A percentile compares a stretch with the other conserved stretches of the same genome.
phyloP scores from a whole-genome alignment of 2,888 invertebrate genomes.

The Drosophila quinaria region DNA sequence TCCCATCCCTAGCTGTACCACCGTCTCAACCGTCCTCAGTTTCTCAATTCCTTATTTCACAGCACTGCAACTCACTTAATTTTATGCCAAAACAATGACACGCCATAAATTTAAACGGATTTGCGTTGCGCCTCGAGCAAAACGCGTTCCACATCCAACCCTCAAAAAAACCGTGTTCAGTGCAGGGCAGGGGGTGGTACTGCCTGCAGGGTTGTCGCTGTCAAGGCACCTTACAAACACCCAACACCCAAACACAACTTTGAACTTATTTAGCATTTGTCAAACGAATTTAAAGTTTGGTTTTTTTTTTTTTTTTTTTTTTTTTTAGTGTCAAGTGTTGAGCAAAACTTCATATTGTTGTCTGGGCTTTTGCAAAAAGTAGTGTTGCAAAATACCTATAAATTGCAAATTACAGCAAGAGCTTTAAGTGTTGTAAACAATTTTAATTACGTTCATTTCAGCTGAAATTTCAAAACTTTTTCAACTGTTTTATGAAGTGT shows the following conservation, averaged over 20 bases:
- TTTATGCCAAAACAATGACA: slow-evolving; percentile 81
- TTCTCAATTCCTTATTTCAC: not conserved
- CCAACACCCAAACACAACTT: slow-evolving; percentile 13
- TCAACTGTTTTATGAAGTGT: slow-evolving; percentile 5
- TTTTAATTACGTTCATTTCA: not conserved
- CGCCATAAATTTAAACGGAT: slow-evolving; percentile 82
- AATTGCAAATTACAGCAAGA: not conserved
- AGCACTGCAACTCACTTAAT: slow-evolving; percentile 75
- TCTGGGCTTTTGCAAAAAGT: not conserved
- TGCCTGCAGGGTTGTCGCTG: slow-evolving; percentile 39
- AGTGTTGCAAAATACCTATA: not conserved
- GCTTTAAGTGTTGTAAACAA: not conserved
- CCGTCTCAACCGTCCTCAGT: not conserved
- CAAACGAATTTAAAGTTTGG: slow-evolving; percentile 27
- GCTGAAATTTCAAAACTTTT: not conserved
- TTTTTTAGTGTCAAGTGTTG: slow-evolving; percentile 43
- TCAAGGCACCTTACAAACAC: slow-evolving; percentile 22
- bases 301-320: not conserved
- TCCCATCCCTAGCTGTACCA: not conserved
- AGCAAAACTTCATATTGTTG: slow-evolving; percentile 22
- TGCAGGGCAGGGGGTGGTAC: not conserved
- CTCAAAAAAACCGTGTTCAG: slow-evolving; percentile 22
- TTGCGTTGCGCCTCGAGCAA: slow-evolving; percentile 70
- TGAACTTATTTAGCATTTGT: slow-evolving; percentile 9
- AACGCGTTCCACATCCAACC: slow-evolving; percentile 42